Base-by-base conservation (phyloP, 1,140 invertebrate species). In the Papilio polyxenes region DNA sequence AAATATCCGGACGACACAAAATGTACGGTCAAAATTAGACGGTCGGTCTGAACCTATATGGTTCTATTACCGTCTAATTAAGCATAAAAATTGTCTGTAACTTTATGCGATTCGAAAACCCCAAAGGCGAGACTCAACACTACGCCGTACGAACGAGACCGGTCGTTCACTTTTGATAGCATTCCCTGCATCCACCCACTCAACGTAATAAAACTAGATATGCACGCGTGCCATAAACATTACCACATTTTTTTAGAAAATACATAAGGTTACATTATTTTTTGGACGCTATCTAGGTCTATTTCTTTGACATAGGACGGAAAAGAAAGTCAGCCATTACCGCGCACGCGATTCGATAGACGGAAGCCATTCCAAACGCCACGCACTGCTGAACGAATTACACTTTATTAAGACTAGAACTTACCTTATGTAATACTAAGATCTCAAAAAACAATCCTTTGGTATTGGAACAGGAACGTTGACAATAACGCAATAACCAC, bases 261-360 rank as follows among this genome's bases (percentile, higher is more conserved):
- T 83, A 81, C 75, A 77, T 82, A 65, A 82, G 53, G 75, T 80
- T 76, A 15, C 31, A 72, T 72, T 81, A 59, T 62, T 82, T 75
- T 74, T 82, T 81, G 20, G 72, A 83, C 81, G 56, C 23, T 84
- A 83, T 84, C 75, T 83, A 59, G 82, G 75, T 75, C 81, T 81
- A 86, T 90, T 84, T 82, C 86, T 85, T 87, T 82, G 81, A 85
- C 82, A 85, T 80, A 83, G 85, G 89, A 88, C 86, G 85, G 86
- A 92, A 92, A 91, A 92, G 90, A 92, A 91, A 90, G 92, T 93
- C 92, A 92, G 93, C 93, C 93, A 94, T 94, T 94, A 93, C 89
- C 91, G 92, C 93, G 91, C 93, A 94, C 91, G 89, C 92, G 88
- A 93, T 91, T 94, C 92, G 92, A 93, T 94, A 92, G 89, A 92